These are phyloP conservation scores for Rhingia rostrata DNA, from an alignment of 2,888 invertebrate species.

Conservation along the genomic window DNA sequence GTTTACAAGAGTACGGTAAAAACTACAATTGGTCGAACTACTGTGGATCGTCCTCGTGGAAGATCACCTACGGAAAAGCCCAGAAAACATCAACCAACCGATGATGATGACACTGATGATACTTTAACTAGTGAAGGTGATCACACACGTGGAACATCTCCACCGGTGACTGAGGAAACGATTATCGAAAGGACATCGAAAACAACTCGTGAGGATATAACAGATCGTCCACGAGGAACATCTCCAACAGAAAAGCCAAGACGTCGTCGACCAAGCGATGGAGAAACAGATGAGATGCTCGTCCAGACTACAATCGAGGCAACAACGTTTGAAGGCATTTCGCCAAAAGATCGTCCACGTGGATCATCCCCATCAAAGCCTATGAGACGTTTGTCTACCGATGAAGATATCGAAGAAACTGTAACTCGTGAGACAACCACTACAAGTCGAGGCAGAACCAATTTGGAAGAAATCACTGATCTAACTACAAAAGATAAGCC, in stretches of 20 bases:
- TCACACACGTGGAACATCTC: neutral
- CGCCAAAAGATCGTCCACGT: constrained; percentile 5
- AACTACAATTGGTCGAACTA: constrained; percentile 20
- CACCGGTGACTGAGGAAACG: neutral
- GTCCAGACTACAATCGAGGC: constrained; percentile 11
- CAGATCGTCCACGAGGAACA: constrained; percentile 16
- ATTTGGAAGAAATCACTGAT: neutral
- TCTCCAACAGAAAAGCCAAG: constrained; percentile 19
- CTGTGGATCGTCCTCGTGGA: constrained; percentile 9
- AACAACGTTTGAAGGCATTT: neutral
- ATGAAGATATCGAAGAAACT: constrained; percentile 18
- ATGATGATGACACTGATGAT: neutral
- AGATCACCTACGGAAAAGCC: neutral
- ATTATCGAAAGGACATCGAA: neutral
- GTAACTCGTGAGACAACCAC: neutral
- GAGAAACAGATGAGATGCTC: constrained; percentile 15
- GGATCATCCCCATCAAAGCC: constrained; percentile 36
- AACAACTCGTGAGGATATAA: neutral
- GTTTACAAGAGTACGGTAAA: constrained; percentile 6
- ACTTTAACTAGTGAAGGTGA: too few species aligned
- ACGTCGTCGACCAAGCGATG: neutral
- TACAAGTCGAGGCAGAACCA: neutral
- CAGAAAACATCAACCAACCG: neutral
- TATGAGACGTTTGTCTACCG: constrained; percentile 4
- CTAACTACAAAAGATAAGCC: too few species aligned